Percentiles rank a stretch among this genome's conserved stretches.
These are phyloP conservation scores for Idaea straminata DNA, from an alignment of 2,888 invertebrate genomes.

Conservation along the genomic window DNA sequence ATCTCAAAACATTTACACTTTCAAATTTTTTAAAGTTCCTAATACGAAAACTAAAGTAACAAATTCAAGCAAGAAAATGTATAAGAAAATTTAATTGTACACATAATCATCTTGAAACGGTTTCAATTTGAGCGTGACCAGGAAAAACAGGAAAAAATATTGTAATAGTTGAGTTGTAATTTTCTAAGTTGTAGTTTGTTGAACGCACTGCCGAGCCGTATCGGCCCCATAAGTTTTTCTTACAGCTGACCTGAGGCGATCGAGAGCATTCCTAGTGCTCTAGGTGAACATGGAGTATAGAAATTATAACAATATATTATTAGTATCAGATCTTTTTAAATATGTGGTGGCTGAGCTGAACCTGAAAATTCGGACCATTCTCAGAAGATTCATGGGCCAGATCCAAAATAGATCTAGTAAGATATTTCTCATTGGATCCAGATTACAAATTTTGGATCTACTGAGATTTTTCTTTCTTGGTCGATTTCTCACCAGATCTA, in stretches of 20 bases:
- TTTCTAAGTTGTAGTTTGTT: conserved; percentile 21
- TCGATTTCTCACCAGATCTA: no score
- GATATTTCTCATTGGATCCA: no score
- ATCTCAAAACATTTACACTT: no score
- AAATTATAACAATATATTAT: conserved; percentile 33
- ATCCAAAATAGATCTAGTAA: no score
- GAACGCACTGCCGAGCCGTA: conserved; percentile 29
- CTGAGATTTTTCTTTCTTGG: no score
- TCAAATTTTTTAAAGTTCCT: no score
- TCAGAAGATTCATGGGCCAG: no score
- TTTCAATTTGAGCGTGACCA: conserved; percentile 5
- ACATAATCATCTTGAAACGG: not conserved
- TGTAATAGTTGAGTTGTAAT: conserved; percentile 8
- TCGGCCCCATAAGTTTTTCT: conserved; percentile 66
- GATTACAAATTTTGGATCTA: no score
- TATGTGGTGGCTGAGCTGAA: no score
- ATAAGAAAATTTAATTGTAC: not conserved
- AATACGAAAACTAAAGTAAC: no score
- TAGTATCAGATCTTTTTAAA: not conserved
- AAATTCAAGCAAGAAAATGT: not conserved
- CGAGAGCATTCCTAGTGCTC: conserved; percentile 59
- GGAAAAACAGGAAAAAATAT: not conserved
- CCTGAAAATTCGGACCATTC: no score
- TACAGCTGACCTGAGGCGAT: conserved; percentile 66
- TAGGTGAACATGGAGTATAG: conserved; percentile 31